Conservation (phyloP, 2,797 vertebrate species). For the Trachops cirrhosus region DNA sequence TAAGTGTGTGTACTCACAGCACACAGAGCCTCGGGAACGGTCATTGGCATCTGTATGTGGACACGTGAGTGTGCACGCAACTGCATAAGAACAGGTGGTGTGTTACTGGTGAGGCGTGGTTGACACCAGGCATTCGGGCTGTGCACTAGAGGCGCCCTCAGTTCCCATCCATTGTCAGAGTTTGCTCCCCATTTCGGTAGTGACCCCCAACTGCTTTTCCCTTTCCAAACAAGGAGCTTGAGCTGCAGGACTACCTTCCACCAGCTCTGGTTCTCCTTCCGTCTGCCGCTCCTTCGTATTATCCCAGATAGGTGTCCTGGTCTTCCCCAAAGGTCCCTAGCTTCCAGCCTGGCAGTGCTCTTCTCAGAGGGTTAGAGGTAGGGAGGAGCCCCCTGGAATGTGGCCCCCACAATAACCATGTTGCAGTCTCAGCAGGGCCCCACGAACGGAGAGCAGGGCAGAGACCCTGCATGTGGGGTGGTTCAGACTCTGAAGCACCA, state of each 20-base stretch:
- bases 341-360: background rate
- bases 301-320: background rate
- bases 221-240: background rate
- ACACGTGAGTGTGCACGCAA: rapidly evolving
- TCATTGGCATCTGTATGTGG: background rate
- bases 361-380: background rate
- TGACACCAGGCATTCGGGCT: background rate
- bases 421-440: background rate
- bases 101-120: background rate
- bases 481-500: background rate
- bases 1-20: background rate
- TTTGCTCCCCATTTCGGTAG: background rate
- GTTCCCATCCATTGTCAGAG: background rate
- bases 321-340: background rate
- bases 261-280: background rate
- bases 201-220: background rate
- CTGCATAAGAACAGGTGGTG: background rate
- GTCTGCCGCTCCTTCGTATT: background rate
- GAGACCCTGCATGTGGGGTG: background rate
- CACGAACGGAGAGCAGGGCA: background rate
- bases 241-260: background rate
- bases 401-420: background rate
- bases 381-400: background rate
- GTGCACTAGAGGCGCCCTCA: background rate
- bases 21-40: rapidly evolving